Conservation (phyloP, 1,140 invertebrate genomes). For the Cotesia glomerata region DNA sequence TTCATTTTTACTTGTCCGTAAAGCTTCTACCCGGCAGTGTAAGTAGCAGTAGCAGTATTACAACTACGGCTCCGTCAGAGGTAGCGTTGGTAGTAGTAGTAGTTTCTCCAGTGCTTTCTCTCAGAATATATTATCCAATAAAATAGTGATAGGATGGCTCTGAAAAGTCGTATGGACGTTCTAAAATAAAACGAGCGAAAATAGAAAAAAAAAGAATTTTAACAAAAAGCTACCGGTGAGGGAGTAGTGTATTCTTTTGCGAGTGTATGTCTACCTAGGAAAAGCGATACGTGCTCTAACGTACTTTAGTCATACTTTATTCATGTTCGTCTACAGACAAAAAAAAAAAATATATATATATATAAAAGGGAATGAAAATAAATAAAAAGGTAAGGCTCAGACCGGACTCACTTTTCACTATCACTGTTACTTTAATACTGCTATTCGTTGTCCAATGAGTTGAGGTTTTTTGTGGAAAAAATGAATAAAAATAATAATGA, state of each 20-base stretch:
- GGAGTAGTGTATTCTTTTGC: not conserved
- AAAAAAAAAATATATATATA: not conserved
- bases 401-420: too few species aligned
- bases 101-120: not conserved
- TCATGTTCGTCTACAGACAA: constrained; percentile 1
- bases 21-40: too few species aligned
- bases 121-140: constrained; percentile 9
- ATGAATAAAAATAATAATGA: not conserved
- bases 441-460: too few species aligned
- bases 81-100: not conserved
- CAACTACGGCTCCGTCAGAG: too few species aligned
- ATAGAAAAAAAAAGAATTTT: not conserved
- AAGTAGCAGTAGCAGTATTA: too few species aligned
- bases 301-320: constrained; percentile 9
- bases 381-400: not conserved
- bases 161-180: constrained; percentile 3
- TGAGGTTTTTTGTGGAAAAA: not conserved
- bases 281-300: constrained; percentile 11
- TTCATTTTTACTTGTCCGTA: too few species aligned
- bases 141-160: constrained; percentile 7
- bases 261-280: not conserved
- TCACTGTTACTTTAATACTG: too few species aligned
- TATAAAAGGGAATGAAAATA: not conserved
- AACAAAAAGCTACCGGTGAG: not conserved
- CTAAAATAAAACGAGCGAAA: not conserved